phyloP scores from a whole-genome alignment of 2,888 invertebrate species.

The Agrotis exclamationis region DNA sequence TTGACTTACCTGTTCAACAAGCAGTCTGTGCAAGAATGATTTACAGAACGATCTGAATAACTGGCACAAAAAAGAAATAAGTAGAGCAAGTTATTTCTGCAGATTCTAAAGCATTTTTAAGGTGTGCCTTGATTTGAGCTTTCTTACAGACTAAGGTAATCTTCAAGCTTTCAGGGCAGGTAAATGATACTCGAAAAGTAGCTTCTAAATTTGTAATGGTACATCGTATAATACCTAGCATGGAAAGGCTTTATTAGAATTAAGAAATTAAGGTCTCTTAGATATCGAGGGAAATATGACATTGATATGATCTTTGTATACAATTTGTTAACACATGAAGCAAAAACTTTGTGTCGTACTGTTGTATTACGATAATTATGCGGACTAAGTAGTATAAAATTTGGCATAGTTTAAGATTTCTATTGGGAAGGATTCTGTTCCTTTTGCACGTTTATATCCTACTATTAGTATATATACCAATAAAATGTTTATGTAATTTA shows the following conservation, averaged over 20 bases:
- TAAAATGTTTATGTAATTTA: no score
- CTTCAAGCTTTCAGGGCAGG: not conserved
- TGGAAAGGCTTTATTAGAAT: no score
- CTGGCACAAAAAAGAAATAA: not conserved
- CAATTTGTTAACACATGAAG: no score
- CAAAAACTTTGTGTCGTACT: no score
- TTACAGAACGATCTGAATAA: not conserved
- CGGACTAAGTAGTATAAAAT: no score
- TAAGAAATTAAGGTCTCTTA: not conserved
- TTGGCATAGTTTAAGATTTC: no score
- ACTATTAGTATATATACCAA: no score
- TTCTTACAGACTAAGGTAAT: not conserved
- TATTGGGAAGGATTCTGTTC: no score
- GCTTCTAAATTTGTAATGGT: not conserved
- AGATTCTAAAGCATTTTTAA: not conserved
- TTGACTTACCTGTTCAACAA: not conserved
- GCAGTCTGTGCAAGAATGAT: no score
- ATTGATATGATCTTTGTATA: not conserved
- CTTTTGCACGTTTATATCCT: no score
- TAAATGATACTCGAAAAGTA: not conserved
- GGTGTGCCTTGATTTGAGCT: not conserved
- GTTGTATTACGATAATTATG: no score
- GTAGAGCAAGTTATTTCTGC: not conserved
- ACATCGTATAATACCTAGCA: not conserved
- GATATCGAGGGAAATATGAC: conserved; percentile 1